Percentiles rank a stretch among this genome's conserved stretches.
Conservation (phyloP, 1,140 invertebrate species). For the Atopsyche davidsoni region DNA sequence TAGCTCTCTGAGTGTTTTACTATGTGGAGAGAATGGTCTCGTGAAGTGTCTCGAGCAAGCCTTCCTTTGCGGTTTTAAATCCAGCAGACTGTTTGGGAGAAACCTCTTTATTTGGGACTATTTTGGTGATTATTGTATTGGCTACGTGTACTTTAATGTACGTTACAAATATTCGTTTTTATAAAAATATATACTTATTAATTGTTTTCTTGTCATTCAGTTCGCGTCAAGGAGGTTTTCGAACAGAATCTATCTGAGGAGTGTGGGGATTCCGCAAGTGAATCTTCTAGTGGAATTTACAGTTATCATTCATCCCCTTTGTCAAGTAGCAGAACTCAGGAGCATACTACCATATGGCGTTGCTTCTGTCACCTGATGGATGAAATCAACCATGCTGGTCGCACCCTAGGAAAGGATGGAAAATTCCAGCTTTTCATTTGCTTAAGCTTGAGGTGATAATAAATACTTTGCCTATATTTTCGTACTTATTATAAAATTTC, state of each 20-base stretch:
- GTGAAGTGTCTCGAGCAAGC: conserved; percentile 91
- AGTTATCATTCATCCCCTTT: conserved; percentile 32
- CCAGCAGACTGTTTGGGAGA: conserved; percentile 83
- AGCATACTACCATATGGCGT: conserved; percentile 63
- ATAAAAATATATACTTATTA: neutral
- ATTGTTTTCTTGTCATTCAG: conserved; percentile 49
- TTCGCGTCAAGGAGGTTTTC: conserved; percentile 79
- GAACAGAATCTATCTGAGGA: conserved; percentile 66
- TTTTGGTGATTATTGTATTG: conserved; percentile 64
- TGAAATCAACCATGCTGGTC: conserved; percentile 78
- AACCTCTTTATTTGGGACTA: conserved; percentile 98
- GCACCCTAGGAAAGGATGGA: conserved; percentile 92
- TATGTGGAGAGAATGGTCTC: conserved; percentile 92
- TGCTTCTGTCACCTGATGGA: conserved; percentile 74
- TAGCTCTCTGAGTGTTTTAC: conserved; percentile 80
- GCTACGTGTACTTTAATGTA: conserved; percentile 1
- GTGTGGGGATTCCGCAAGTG: conserved; percentile 27
- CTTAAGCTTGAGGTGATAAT: conserved; percentile 75
- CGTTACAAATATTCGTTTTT: conserved; percentile 2
- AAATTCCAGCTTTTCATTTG: conserved; percentile 97
- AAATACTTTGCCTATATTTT: too few species aligned
- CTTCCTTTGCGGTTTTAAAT: conserved; percentile 90
- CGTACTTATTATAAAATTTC: neutral
- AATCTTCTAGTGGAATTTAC: conserved; percentile 28
- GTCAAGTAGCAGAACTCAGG: conserved; percentile 46